Base-by-base conservation (phyloP, 1,140 invertebrate genomes). In the Drosophila bocqueti region DNA sequence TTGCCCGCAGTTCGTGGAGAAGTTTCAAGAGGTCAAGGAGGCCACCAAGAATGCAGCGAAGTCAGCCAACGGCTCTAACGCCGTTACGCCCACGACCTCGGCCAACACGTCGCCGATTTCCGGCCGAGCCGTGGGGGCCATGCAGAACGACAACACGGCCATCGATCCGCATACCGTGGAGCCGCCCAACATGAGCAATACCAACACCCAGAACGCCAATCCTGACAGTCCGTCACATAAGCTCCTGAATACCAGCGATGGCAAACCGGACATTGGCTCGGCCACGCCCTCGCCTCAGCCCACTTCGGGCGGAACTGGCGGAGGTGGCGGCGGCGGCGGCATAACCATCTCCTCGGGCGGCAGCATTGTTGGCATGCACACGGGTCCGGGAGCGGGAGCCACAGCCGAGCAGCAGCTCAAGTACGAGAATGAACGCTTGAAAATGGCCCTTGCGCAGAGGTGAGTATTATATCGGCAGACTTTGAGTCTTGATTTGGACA, bases 1-100 rank as follows among this genome's bases (percentile, higher is more conserved):
- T 34, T 63, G 45, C 40, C 15, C 26, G 15, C 40, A 93, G 98
- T 99, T 99, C 94, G 98, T 99, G 83, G 98, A 99, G 93, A 99
- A 99, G 93, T 99, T 99, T 93, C 98, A 99, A 94, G 98, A 99
- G 94, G 97, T 99, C 18, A 99, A 99, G 93, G 98, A 99, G 94
- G 97, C 97, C 31, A 98, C 97, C 8, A 95, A 96, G 84, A 95
- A 95, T 87, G 95, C 95, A 31, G 95, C 94, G 72, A 95, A 93
- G 58, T 95, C 95, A 50, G 94, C 95, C 38, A 97, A 97, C 93
- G 95, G 92, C n/a, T 96, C 96, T 47, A 95, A 96, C 46, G 96
- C 96, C 6, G 96, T 96, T 24, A 97, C 96, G 47, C 96, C 96
- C 29, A 96, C 96, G 15, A 97, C 96, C 40, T 97, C 96, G 92